Evolutionary conservation across 2,113 vertebrate species (phyloP).

Genomic region (Chaetops frenatus): DNA sequence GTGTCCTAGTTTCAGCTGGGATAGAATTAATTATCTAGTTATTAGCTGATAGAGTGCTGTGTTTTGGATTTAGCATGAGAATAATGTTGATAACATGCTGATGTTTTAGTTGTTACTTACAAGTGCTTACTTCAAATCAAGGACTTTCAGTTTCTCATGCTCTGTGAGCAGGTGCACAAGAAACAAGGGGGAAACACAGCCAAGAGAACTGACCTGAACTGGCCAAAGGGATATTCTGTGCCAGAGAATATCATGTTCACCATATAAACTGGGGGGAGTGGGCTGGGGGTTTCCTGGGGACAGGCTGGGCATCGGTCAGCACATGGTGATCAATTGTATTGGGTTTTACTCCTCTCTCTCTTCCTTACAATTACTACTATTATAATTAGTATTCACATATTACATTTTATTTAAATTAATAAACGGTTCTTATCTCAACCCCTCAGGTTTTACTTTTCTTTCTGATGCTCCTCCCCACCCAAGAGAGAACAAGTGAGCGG

Average conservation of each 20-base stretch:
- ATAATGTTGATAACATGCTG: neutral
- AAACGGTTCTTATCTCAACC: neutral
- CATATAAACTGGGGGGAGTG: neutral
- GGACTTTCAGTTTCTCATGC: neutral
- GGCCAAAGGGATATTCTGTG: neutral
- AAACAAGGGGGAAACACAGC: neutral
- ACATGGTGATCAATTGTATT: neutral
- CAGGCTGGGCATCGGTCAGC: neutral
- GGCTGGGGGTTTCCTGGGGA: neutral
- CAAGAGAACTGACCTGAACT: neutral
- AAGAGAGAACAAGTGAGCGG: fast-evolving
- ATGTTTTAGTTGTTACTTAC: neutral
- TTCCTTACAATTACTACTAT: neutral
- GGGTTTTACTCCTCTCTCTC: neutral
- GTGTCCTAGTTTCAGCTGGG: neutral
- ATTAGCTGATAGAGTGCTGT: neutral
- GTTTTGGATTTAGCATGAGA: neutral
- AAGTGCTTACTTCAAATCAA: neutral
- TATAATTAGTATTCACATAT: neutral
- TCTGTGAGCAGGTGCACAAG: neutral
- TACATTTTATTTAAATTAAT: neutral
- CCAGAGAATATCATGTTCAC: neutral
- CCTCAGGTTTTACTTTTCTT: neutral
- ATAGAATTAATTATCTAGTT: neutral
- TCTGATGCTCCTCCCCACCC: neutral